Percentiles rank a stretch among this genome's conserved stretches.
Conservation (phyloP, 2,888 invertebrate species). For the Nowickia ferox region DNA sequence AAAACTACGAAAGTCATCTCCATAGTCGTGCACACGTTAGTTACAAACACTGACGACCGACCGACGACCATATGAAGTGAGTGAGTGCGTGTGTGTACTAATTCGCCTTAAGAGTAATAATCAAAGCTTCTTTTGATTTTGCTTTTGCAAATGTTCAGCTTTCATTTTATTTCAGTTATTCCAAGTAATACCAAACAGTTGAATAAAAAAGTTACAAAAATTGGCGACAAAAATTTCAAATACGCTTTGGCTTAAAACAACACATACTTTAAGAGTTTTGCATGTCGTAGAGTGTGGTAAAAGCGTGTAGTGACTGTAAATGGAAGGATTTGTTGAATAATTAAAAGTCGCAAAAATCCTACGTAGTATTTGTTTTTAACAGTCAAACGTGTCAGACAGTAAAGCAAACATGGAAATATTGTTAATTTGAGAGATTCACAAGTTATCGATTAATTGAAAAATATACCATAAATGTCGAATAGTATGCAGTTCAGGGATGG, state of each 20-base stretch:
- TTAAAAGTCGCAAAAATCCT: background rate
- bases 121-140: slow-evolving; percentile 62
- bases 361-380: background rate
- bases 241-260: slow-evolving; percentile 12
- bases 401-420: too few species aligned
- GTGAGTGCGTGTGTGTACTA: background rate
- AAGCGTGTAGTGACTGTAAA: background rate
- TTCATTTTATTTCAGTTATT: slow-evolving; percentile 7
- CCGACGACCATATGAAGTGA: background rate
- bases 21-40: slow-evolving; percentile 7
- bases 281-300: background rate
- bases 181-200: background rate
- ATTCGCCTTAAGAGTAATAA: slow-evolving; percentile 62
- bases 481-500: too few species aligned
- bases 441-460: too few species aligned
- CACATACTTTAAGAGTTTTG: background rate
- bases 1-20: slow-evolving; percentile 13
- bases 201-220: background rate
- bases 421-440: too few species aligned
- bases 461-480: too few species aligned
- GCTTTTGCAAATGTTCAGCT: slow-evolving; percentile 23
- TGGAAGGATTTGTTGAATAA: slow-evolving; percentile 7
- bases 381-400: slow-evolving; percentile 8
- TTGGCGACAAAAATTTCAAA: background rate
- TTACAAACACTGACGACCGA: background rate